Conservation (phyloP, 2,113 vertebrate species). For the Pitta sordida region DNA sequence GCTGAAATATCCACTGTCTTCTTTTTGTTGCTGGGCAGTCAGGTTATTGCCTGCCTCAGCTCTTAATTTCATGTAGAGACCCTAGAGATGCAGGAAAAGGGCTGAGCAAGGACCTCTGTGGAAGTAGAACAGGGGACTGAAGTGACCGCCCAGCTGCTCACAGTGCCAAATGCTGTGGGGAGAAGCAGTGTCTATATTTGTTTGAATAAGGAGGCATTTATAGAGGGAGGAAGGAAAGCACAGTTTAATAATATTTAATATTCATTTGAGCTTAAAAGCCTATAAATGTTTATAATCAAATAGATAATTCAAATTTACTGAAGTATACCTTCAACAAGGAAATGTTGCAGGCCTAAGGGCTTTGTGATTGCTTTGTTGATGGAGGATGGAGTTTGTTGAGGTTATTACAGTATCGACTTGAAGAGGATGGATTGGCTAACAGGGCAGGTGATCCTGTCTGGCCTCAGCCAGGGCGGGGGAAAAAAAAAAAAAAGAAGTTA, state of each 20-base stretch:
- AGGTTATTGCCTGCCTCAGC: neutral
- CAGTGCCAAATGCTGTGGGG: neutral
- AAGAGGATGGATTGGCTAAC: neutral
- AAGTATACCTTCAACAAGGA: neutral
- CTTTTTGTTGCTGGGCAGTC: neutral
- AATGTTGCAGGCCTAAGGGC: neutral
- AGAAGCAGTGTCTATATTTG: neutral
- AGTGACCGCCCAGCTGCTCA: neutral
- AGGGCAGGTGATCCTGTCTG: neutral
- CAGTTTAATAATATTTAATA: neutral
- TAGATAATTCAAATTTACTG: neutral
- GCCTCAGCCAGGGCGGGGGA: neutral
- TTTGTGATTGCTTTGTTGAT: neutral
- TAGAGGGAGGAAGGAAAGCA: neutral
- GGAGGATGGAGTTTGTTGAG: neutral
- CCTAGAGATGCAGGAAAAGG: neutral
- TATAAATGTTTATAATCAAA: neutral
- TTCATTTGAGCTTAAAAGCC: neutral
- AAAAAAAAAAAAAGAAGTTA: neutral
- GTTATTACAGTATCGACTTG: neutral
- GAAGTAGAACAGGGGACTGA: neutral
- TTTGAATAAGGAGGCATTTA: neutral
- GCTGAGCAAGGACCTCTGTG: neutral
- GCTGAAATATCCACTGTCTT: neutral
- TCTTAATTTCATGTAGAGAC: neutral